phyloP scores from a whole-genome alignment of 1,140 invertebrate species.

The Micrasema minimum region DNA sequence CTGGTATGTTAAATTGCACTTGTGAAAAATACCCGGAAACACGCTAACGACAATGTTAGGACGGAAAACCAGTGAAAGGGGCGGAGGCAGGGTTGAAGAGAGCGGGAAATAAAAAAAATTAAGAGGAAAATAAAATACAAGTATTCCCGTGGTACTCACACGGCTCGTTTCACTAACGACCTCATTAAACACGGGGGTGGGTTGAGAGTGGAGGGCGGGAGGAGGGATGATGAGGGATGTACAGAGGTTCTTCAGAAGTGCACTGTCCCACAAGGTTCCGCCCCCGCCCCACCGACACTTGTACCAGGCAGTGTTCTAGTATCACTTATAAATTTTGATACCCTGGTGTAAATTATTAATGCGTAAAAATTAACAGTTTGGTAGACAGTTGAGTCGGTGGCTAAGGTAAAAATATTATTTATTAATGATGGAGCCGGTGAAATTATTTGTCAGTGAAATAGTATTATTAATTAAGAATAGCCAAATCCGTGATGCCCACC shows the following conservation, averaged over 20 bases:
- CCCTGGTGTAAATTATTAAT: background rate
- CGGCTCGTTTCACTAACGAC: slow-evolving; percentile 25
- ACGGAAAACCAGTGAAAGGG: too few relatives aligned
- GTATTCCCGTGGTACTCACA: background rate
- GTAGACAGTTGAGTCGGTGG: too few relatives aligned
- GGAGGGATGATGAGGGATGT: too few relatives aligned
- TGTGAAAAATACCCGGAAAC: slow-evolving; percentile 6
- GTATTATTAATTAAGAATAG: too few relatives aligned
- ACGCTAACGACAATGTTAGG: slow-evolving; percentile 3
- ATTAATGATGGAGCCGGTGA: too few relatives aligned
- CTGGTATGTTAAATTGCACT: slow-evolving; percentile 1
- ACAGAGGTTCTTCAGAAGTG: slow-evolving; percentile 8
- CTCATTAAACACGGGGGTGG: slow-evolving; percentile 19
- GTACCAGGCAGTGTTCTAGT: background rate
- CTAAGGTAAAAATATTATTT: too few relatives aligned
- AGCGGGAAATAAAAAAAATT: slow-evolving; percentile 1
- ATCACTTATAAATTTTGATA: background rate
- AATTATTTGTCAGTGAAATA: too few relatives aligned
- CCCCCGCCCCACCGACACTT: background rate
- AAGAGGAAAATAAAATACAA: background rate
- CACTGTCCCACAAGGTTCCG: background rate
- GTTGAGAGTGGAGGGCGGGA: background rate
- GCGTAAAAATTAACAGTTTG: background rate
- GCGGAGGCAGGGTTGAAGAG: background rate
- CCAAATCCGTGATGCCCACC: too few relatives aligned